Percentiles rank a stretch among this genome's conserved stretches.
phyloP scores from a whole-genome alignment of 2,113 vertebrate genomes.

The Dasyornis broadbenti region DNA sequence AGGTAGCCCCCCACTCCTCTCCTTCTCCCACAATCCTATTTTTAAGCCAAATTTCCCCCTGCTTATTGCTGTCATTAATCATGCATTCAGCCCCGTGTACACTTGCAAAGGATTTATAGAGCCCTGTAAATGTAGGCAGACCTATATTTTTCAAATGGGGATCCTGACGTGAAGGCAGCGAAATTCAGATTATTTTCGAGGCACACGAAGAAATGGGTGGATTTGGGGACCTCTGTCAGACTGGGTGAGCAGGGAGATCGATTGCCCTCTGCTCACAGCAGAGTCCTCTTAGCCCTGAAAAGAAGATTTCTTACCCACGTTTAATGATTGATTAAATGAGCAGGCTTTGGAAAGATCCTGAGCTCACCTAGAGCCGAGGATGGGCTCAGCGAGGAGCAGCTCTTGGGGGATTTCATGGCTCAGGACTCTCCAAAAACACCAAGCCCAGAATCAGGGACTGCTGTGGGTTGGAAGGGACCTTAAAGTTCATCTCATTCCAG shows the following conservation, averaged over 20 bases:
- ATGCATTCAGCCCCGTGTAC: background rate
- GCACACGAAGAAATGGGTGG: background rate
- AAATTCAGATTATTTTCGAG: conserved; percentile 28
- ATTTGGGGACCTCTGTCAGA: background rate
- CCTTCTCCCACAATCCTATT: background rate
- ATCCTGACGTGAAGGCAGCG: background rate
- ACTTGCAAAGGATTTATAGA: background rate
- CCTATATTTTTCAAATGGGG: background rate
- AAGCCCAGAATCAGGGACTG: background rate
- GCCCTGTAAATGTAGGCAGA: background rate
- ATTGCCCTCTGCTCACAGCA: background rate
- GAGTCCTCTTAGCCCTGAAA: background rate
- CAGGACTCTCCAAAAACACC: background rate
- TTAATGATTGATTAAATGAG: background rate
- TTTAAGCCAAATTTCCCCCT: conserved; percentile 8
- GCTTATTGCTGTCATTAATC: conserved; percentile 40
- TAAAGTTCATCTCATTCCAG: background rate
- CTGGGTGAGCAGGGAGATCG: background rate
- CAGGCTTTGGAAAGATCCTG: background rate
- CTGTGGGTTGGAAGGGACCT: background rate
- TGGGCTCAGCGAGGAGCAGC: fast-evolving
- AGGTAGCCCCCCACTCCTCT: background rate
- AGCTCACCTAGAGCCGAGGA: background rate
- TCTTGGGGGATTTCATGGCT: fast-evolving
- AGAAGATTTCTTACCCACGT: background rate